Evolutionary conservation across 2,888 invertebrate species (phyloP).

Genomic region (Meiosimyza platycephala): DNA sequence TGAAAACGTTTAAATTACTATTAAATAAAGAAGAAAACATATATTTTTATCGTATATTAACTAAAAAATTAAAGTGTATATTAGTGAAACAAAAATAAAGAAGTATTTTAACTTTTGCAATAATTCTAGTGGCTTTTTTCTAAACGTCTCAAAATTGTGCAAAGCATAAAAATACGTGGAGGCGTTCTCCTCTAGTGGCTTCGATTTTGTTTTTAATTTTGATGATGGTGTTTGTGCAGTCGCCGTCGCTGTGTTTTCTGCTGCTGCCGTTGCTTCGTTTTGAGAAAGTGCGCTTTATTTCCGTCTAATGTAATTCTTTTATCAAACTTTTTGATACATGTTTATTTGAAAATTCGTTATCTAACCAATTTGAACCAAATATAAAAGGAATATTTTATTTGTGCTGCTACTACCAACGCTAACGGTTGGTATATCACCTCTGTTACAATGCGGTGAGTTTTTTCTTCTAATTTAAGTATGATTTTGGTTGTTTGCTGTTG

Average conservation of each 20-base stretch:
- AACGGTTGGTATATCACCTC: not conserved
- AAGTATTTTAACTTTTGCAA: no score
- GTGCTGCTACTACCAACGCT: not conserved
- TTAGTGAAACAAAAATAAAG: no score
- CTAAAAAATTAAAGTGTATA: no score
- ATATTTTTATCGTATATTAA: no score
- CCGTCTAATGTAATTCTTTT: slow-evolving; percentile 21
- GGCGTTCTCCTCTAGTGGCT: no score
- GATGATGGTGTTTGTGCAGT: slow-evolving; percentile 4
- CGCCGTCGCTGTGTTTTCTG: not conserved
- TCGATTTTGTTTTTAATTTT: not conserved
- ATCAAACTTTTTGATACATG: slow-evolving; percentile 16
- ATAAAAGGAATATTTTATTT: not conserved
- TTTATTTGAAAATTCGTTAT: slow-evolving; percentile 15
- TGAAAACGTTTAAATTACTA: no score
- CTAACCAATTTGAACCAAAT: not conserved
- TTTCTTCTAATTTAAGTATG: not conserved
- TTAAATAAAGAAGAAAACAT: no score
- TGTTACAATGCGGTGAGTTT: slow-evolving; percentile 24
- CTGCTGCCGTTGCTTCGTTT: no score
- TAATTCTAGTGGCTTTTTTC: no score
- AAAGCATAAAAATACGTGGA: no score
- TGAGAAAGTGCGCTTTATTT: slow-evolving; percentile 7
- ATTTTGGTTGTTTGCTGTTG: no score
- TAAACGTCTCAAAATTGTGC: no score